These are phyloP conservation scores for Meteorus sp. DNA, from an alignment of 1,140 invertebrate species.

Conservation along the genomic window DNA sequence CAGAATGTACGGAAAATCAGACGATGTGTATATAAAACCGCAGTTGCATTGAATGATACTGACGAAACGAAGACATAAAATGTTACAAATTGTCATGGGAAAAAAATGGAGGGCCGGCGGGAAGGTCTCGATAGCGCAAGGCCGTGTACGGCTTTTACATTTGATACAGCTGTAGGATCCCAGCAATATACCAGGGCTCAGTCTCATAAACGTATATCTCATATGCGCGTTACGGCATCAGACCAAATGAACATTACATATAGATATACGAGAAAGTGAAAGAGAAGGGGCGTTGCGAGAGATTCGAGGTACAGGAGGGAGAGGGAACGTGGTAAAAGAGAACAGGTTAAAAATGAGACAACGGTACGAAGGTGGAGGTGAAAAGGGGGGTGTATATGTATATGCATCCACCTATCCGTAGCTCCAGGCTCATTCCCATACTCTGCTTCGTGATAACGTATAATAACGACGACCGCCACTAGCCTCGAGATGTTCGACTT, in stretches of 20 bases:
- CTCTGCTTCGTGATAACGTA: constrained; percentile 51
- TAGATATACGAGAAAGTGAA: background rate
- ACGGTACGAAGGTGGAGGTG: constrained; percentile 1
- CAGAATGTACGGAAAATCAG: too few species aligned
- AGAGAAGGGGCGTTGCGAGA: background rate
- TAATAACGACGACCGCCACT: constrained; percentile 49
- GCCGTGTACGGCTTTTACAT: constrained; percentile 39
- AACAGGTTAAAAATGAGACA: background rate
- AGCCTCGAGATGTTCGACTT: constrained; percentile 45
- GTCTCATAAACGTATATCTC: too few species aligned
- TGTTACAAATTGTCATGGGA: too few species aligned
- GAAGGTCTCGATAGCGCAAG: too few species aligned
- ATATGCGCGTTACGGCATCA: constrained; percentile 22
- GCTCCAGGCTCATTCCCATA: constrained; percentile 54
- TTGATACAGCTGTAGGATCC: constrained; percentile 33
- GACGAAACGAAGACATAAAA: too few species aligned
- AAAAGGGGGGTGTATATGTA: constrained; percentile 13
- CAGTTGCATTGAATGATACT: too few species aligned
- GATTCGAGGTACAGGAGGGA: constrained; percentile 5
- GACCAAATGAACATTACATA: background rate
- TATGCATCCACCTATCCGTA: constrained; percentile 31
- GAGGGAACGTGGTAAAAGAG: background rate
- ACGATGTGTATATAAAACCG: too few species aligned
- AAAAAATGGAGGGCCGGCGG: too few species aligned
- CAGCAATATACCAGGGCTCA: too few species aligned